Evolutionary conservation across 2,113 vertebrate species (phyloP), one percentile per base, ranked within the genome.

Genomic region (Hyperopisus bebe): DNA sequence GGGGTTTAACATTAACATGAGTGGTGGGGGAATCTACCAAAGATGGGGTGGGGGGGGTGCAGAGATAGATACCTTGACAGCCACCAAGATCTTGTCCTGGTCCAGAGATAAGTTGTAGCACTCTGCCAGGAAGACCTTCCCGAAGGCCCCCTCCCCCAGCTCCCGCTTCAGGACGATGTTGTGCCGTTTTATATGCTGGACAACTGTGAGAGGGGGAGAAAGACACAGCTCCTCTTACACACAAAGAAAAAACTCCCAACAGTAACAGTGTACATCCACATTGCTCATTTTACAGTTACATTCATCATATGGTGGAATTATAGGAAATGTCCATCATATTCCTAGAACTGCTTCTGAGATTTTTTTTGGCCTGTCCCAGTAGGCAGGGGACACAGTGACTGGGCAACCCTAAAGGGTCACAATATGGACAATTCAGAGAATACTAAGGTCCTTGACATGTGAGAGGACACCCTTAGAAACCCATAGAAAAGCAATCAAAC

Each of bases 141-240:
- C 98, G 89, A 99, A 99, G 80, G 98, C 98, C 92, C 98, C 98
- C 95, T 99, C 98, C 90, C 98, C 98, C 88, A 99, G 95, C 92
- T 99, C 98, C 91, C 98, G 96, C 95, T 99, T 99, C 91, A 99
- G 95, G 92, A 99, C 98, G 0, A 99, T 99, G 94, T 99, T 99
- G 93, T 99, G 98, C 86, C 98, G 96, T 93, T 99, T 99, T 92
- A 99, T 99, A 90, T 99, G 98, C 92, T 99, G 98, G 91, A 99
- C 98, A 92, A 99, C 98, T 99, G 95, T 88, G 90, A 94, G 93
- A 94, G 48, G 42, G 95, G 92, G 10, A n/a, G 87, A 88, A 46
- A 44, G 31, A 39, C 27, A 39, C 86, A 44, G 53, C 31, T 87
- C 17, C 31, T 19, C 15, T 50, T 55, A 53, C 50, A 17, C 51